Percentiles rank a stretch among this genome's conserved stretches.
Evolutionary conservation across 2,797 vertebrate species (phyloP).

Genomic region (Cyclura pinguis): DNA sequence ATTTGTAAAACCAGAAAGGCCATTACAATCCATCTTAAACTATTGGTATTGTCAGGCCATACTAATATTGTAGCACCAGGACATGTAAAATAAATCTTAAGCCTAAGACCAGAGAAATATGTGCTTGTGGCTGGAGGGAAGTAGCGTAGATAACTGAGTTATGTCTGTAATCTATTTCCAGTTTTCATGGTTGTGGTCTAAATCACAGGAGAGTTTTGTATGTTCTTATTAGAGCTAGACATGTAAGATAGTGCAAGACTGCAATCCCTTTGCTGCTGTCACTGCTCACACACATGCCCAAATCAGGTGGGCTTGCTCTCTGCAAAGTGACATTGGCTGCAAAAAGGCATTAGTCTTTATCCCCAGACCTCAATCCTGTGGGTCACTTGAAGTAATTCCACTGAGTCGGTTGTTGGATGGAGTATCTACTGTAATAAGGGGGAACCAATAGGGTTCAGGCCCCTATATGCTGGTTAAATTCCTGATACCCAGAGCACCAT

Average conservation of each 20-base stretch:
- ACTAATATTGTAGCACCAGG: neutral
- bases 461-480: neutral
- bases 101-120: neutral
- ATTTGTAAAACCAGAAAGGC: neutral
- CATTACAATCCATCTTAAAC: neutral
- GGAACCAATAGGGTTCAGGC: too few species aligned
- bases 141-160: neutral
- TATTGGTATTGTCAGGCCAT: neutral
- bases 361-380: too few species aligned
- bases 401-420: too few species aligned
- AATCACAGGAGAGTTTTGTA: neutral
- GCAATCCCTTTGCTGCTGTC: too few species aligned
- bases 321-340: too few species aligned
- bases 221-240: neutral
- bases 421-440: too few species aligned
- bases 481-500: neutral
- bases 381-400: too few species aligned
- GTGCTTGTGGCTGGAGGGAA: neutral
- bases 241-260: neutral
- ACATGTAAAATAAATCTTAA: neutral
- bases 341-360: too few species aligned
- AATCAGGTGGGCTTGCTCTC: too few species aligned
- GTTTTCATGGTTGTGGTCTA: neutral
- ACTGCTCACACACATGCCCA: too few species aligned
- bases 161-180: neutral